phyloP scores from a whole-genome alignment of 2,888 invertebrate genomes.

The Orchestes rusci region DNA sequence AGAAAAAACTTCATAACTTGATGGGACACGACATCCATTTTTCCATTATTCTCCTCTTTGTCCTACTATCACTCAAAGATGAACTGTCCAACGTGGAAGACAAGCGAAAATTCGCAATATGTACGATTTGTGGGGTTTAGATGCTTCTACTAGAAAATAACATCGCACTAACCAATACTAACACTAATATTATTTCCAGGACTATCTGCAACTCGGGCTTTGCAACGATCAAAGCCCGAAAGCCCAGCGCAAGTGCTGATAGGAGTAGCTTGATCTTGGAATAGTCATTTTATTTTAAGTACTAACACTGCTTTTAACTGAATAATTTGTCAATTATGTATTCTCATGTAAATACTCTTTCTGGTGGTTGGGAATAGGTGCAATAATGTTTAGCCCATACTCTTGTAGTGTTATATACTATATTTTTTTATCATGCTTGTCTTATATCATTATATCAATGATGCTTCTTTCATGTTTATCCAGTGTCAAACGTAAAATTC shows the following conservation, averaged over 20 bases:
- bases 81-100: conserved; percentile 41
- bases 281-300: conserved; percentile 3
- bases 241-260: conserved; percentile 74
- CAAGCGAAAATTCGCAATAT: conserved; percentile 58
- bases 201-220: conserved; percentile 68
- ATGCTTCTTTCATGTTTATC: background rate
- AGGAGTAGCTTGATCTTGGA: conserved; percentile 34
- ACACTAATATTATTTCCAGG: conserved; percentile 48
- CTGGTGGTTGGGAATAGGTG: conserved; percentile 45
- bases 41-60: too few species aligned
- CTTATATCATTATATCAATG: background rate
- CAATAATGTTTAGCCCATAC: conserved; percentile 34
- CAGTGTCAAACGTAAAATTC: conserved; percentile 10
- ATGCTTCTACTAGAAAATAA: conserved; percentile 46
- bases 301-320: background rate
- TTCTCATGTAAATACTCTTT: conserved; percentile 32
- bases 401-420: conserved; percentile 1
- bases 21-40: too few species aligned
- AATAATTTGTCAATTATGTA: conserved; percentile 4
- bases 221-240: conserved; percentile 82
- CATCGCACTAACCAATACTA: background rate
- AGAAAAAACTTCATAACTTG: too few species aligned
- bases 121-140: conserved; percentile 82
- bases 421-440: background rate
- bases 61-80: conserved; percentile 39